Conservation (phyloP, 2,888 invertebrate genomes). For the Synanthedon andrenaeformis region DNA sequence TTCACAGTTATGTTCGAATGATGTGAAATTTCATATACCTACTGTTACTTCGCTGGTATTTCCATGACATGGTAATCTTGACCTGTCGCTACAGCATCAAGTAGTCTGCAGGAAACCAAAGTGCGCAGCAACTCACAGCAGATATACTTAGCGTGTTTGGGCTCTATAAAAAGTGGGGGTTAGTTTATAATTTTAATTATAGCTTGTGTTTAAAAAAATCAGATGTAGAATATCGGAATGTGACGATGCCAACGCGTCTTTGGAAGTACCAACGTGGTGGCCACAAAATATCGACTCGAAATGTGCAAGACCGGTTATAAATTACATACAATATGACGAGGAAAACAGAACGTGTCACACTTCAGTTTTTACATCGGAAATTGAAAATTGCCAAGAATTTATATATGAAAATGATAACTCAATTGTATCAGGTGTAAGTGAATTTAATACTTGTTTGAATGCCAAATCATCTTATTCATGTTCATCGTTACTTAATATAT, state of each 20-base stretch:
- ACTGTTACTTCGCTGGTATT: too few relatives aligned
- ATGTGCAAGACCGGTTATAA: constrained; percentile 34
- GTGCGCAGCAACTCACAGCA: too few relatives aligned
- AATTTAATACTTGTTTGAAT: background rate
- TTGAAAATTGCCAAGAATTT: constrained; percentile 44
- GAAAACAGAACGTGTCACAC: constrained; percentile 33
- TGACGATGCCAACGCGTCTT: constrained; percentile 21
- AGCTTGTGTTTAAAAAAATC: constrained; percentile 3
- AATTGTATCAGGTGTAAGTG: constrained; percentile 38
- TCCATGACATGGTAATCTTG: too few relatives aligned
- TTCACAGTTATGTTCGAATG: too few relatives aligned
- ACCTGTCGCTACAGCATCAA: too few relatives aligned
- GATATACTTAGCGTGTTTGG: too few relatives aligned
- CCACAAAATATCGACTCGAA: constrained; percentile 30
- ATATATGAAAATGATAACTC: constrained; percentile 45
- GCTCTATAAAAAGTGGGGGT: too few relatives aligned
- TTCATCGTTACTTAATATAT: too few relatives aligned
- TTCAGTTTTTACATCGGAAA: constrained; percentile 23
- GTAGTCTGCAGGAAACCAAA: too few relatives aligned
- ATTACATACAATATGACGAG: constrained; percentile 15
- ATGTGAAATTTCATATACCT: too few relatives aligned
- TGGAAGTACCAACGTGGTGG: constrained; percentile 40
- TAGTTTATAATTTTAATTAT: too few relatives aligned
- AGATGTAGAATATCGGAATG: constrained; percentile 48
- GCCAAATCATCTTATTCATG: too few relatives aligned